A percentile compares a stretch with the other conserved stretches of the same genome.
Conservation (phyloP, 2,888 invertebrate genomes). For the Aporophyla nigra region DNA sequence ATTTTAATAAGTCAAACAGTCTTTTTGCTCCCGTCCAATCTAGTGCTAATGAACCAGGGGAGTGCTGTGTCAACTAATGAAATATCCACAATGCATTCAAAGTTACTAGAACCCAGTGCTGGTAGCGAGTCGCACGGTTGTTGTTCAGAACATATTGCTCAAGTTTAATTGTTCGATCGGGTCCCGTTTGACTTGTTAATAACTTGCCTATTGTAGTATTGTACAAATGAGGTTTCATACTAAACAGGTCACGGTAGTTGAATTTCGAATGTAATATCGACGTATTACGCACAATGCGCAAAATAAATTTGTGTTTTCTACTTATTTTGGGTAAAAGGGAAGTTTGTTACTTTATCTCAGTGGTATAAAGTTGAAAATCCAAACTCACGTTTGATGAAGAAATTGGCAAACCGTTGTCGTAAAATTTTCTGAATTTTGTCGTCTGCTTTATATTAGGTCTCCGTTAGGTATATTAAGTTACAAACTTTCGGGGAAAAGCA, state of each 20-base stretch:
- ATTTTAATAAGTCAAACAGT: slow-evolving; percentile 43
- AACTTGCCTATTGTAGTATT: slow-evolving; percentile 42
- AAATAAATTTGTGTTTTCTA: neutral
- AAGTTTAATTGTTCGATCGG: slow-evolving; percentile 54
- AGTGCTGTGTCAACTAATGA: slow-evolving; percentile 44
- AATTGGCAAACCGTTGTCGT: neutral
- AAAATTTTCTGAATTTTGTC: neutral
- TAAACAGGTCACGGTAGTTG: slow-evolving; percentile 39
- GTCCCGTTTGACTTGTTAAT: slow-evolving; percentile 53
- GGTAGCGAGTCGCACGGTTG: slow-evolving; percentile 28
- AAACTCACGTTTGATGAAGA: neutral
- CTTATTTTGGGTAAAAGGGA: neutral
- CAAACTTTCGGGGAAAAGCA: neutral
- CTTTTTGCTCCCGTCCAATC: slow-evolving; percentile 21
- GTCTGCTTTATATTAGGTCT: neutral
- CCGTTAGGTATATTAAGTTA: neutral
- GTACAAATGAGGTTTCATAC: slow-evolving; percentile 41
- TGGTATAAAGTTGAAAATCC: too few species aligned
- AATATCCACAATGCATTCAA: slow-evolving; percentile 57
- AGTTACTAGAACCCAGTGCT: slow-evolving; percentile 33
- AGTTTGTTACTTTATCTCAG: neutral
- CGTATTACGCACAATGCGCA: neutral
- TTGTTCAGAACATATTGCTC: slow-evolving; percentile 33
- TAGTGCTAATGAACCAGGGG: slow-evolving; percentile 43
- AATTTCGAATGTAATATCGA: slow-evolving; percentile 16